Percentiles rank a stretch among this genome's conserved stretches.
phyloP scores from a whole-genome alignment of 2,888 invertebrate genomes.

The Zele albiditarsus region DNA sequence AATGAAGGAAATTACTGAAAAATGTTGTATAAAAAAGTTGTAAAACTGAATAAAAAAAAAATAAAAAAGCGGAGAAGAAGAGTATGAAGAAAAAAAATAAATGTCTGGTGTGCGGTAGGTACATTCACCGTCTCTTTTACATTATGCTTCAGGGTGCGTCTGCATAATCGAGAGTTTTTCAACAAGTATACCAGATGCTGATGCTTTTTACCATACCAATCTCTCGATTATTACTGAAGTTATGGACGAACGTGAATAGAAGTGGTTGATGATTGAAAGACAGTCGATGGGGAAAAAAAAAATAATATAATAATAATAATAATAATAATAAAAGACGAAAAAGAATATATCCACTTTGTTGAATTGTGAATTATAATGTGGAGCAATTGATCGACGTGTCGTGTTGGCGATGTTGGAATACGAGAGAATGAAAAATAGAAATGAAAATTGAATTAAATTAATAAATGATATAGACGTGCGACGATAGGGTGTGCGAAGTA shows the following conservation, averaged over 20 bases:
- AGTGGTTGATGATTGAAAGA: conserved; percentile 23
- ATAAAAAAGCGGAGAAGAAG: not conserved
- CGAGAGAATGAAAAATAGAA: not conserved
- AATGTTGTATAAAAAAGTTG: not conserved
- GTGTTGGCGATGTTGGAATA: not conserved
- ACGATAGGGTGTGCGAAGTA: not conserved
- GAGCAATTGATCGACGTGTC: conserved; percentile 9
- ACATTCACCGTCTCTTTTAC: conserved; percentile 21
- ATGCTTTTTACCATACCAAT: conserved; percentile 37
- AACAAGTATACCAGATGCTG: conserved; percentile 4
- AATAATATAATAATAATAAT: not conserved
- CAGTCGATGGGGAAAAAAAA: conserved; percentile 7
- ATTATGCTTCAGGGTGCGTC: conserved; percentile 37
- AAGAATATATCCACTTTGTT: not conserved
- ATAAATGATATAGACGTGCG: not conserved
- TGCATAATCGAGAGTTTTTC: conserved; percentile 29
- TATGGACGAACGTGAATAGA: conserved; percentile 25
- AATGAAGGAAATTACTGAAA: not conserved
- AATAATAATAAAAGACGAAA: not conserved
- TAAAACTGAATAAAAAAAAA: not conserved
- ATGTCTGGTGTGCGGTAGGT: conserved; percentile 17
- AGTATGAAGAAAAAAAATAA: not conserved
- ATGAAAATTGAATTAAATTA: not conserved
- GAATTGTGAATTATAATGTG: not conserved
- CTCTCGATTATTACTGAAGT: conserved; percentile 44